Evolutionary conservation across 2,113 vertebrate genomes (phyloP).

Genomic region (Gavialis gangeticus): DNA sequence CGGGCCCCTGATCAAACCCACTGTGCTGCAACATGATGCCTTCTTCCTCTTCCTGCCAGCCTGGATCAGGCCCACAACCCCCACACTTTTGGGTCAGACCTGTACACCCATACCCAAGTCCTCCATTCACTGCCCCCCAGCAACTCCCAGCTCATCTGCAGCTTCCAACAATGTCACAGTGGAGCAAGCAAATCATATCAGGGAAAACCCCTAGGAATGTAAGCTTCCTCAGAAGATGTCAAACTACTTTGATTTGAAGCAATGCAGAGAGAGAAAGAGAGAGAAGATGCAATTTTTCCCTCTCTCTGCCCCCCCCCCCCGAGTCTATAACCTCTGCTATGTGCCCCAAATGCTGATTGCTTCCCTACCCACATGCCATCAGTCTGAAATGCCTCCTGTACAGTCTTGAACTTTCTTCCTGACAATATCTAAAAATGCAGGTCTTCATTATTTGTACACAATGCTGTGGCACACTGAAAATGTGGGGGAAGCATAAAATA

Average conservation of each 20-base stretch:
- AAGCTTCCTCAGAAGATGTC: too few relatives aligned
- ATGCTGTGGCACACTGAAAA: neutral
- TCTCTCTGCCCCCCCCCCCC: too few relatives aligned
- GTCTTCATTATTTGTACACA: constrained; percentile 18
- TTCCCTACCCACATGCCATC: neutral
- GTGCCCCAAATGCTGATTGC: neutral
- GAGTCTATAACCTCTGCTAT: neutral
- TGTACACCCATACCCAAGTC: too few relatives aligned
- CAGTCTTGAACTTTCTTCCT: neutral
- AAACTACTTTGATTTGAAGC: neutral
- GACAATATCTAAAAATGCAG: neutral
- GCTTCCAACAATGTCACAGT: neutral
- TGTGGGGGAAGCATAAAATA: neutral
- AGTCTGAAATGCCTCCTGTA: neutral
- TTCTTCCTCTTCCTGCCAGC: too few relatives aligned
- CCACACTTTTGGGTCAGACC: too few relatives aligned
- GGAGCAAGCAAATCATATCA: neutral
- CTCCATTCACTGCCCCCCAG: too few relatives aligned
- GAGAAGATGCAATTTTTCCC: neutral
- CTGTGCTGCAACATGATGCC: too few relatives aligned
- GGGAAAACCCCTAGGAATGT: neutral
- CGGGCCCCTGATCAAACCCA: too few relatives aligned
- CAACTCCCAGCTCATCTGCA: too few relatives aligned
- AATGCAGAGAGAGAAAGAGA: neutral
- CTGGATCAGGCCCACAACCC: too few relatives aligned